Conservation (phyloP, 2,797 vertebrate species). For the Strix occidentalis region DNA sequence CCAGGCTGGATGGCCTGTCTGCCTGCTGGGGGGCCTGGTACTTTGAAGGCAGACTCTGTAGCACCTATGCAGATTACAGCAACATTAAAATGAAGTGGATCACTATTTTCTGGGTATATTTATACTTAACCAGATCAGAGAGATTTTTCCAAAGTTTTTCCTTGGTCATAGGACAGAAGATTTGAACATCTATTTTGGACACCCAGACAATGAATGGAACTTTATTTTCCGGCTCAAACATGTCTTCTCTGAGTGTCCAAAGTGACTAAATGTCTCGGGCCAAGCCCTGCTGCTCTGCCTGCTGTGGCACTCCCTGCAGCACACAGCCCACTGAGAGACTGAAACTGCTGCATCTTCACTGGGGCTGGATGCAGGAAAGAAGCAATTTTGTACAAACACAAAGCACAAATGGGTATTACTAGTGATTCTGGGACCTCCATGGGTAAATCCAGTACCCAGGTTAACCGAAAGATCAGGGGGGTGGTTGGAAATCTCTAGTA, state of each 20-base stretch:
- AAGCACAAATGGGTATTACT: background rate
- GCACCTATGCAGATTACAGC: background rate
- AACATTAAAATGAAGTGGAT: background rate
- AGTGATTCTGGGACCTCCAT: background rate
- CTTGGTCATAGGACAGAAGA: background rate
- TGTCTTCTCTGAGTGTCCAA: background rate
- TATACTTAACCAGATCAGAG: background rate
- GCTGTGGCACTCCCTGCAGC: background rate
- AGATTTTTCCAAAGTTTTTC: background rate
- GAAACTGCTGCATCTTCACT: background rate
- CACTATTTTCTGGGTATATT: background rate
- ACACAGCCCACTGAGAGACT: background rate
- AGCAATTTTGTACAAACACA: background rate
- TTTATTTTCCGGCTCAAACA: background rate
- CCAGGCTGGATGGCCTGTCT: background rate
- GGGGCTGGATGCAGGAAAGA: background rate
- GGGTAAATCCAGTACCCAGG: background rate
- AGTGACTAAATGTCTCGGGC: background rate
- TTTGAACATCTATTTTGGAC: background rate
- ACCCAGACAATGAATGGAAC: background rate
- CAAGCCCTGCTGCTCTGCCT: background rate
- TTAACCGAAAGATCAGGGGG: background rate
- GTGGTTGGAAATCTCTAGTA: background rate
- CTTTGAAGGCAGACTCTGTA: background rate
- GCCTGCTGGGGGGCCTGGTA: background rate